A percentile compares a stretch with the other conserved stretches of the same genome.
These are phyloP conservation scores for Hipposideros larvatus DNA, from an alignment of 2,797 vertebrate species.

Conservation along the genomic window DNA sequence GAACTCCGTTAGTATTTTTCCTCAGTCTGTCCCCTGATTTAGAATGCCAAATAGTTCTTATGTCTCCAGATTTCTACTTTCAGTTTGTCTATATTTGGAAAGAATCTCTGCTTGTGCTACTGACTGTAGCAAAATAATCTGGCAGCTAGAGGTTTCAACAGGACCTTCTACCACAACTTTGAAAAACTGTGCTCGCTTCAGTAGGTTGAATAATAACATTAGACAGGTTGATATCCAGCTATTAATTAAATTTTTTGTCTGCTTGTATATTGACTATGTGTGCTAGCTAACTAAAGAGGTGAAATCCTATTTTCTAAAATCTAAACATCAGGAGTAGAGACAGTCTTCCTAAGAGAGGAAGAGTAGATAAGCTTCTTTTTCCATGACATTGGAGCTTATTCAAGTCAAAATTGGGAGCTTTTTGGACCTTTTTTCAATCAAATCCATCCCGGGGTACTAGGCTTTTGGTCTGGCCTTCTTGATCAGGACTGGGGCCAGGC, in stretches of 20 bases:
- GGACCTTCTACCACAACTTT: neutral
- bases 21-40: slow-evolving; percentile 41
- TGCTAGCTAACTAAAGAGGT: neutral
- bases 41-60: slow-evolving; percentile 60
- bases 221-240: neutral
- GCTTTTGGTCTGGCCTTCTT: neutral
- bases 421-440: neutral
- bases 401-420: neutral
- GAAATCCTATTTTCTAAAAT: neutral
- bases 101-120: slow-evolving; percentile 57
- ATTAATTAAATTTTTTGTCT: neutral
- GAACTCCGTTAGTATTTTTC: slow-evolving; percentile 47
- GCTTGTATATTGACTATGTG: neutral
- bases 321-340: neutral
- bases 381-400: neutral
- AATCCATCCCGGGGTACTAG: neutral
- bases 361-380: neutral
- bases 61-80: slow-evolving; percentile 71
- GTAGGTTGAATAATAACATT: neutral
- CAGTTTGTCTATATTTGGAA: slow-evolving; percentile 69
- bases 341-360: neutral
- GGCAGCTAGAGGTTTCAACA: slow-evolving; percentile 38
- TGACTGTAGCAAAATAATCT: slow-evolving; percentile 53
- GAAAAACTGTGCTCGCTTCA: neutral
- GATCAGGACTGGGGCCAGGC: neutral